Evolutionary conservation across 1,140 invertebrate genomes (phyloP), one percentile per base, ranked within the genome.

Genomic region (Zaprionus ghesquierei): DNA sequence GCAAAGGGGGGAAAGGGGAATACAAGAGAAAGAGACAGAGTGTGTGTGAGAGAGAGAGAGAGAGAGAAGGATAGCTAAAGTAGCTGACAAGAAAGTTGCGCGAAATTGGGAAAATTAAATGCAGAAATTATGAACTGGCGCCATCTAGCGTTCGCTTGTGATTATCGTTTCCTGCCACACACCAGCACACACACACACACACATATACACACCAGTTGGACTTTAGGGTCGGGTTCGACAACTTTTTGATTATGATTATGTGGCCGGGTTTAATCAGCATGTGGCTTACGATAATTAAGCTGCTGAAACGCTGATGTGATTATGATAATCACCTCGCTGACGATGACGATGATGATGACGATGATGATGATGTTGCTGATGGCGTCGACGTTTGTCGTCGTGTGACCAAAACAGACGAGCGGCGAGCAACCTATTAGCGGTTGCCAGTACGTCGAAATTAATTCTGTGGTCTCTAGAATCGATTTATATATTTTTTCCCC

Each of bases 211-310:
- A 56, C 69, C 53, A 31, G 50, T 35, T 54, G 8, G 51, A 35
- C 35, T 41, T 41, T 6, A 41, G 35, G n/a, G 2, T 15, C 23
- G 55, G 64, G 56, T 73, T n/a, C 69, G 69, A 68, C 69, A 72
- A 72, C 69, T 72, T 72, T 72, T 68, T 72, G 69, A 72, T 72
- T 72, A 72, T 74, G 70, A 69, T 74, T 74, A 69, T 73, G 64
- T 61, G 65, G 56, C 56, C 51, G 49, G 35, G 56, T 49, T 69
- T 62, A 74, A 74, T 62, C 70, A 69, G 65, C 51, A 69, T 68
- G 65, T 62, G 70, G 70, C 65, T 69, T 69, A 69, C 56, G 58
- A 51, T 69, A 69, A 74, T 69, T 74, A 74, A 62, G 56, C 58
- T 62, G 55, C 56, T 72, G 49, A 66, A 59, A 60, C 53, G 55